Evolutionary conservation across 2,797 vertebrate genomes (phyloP).

Genomic region (Astyanax mexicanus): DNA sequence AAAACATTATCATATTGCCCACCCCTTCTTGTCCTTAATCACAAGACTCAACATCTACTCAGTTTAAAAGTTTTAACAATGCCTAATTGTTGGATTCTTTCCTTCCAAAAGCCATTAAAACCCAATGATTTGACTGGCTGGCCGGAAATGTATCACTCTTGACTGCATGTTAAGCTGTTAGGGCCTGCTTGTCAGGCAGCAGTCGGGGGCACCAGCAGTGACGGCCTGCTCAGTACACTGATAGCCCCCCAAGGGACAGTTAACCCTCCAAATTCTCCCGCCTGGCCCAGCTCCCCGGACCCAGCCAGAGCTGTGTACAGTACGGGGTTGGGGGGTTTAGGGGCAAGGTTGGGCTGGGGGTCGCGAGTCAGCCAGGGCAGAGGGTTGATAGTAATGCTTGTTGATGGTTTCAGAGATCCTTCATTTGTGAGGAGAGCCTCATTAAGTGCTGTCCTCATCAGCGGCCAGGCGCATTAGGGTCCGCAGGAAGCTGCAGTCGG

Average conservation of each 20-base stretch:
- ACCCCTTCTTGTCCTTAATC: neutral
- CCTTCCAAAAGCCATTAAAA: slow-evolving; percentile 52
- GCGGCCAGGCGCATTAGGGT: slow-evolving; percentile 61
- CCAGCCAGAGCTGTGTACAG: slow-evolving; percentile 51
- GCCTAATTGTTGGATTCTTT: too few relatives aligned
- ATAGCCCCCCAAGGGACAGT: slow-evolving; percentile 80
- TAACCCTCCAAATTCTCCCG: slow-evolving; percentile 73
- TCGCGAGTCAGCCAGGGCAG: slow-evolving; percentile 42
- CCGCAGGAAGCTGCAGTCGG: slow-evolving; percentile 60
- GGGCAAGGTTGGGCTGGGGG: slow-evolving; percentile 56
- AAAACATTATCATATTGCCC: too few relatives aligned
- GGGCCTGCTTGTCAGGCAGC: slow-evolving; percentile 73
- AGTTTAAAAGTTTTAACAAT: too few relatives aligned
- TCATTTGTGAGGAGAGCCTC: slow-evolving; percentile 80
- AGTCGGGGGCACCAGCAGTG: slow-evolving; percentile 73
- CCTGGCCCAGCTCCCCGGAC: slow-evolving; percentile 62
- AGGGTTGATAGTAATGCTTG: slow-evolving; percentile 78
- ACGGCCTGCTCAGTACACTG: slow-evolving; percentile 70
- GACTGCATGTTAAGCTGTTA: slow-evolving; percentile 77
- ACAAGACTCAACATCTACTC: too few relatives aligned
- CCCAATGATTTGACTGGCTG: slow-evolving; percentile 66
- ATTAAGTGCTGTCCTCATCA: slow-evolving; percentile 81
- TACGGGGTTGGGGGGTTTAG: slow-evolving; percentile 15
- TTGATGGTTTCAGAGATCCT: slow-evolving; percentile 80
- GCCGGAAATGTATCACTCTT: slow-evolving; percentile 67